phyloP scores from a whole-genome alignment of 2,113 vertebrate species.

The Crotalus helleri region DNA sequence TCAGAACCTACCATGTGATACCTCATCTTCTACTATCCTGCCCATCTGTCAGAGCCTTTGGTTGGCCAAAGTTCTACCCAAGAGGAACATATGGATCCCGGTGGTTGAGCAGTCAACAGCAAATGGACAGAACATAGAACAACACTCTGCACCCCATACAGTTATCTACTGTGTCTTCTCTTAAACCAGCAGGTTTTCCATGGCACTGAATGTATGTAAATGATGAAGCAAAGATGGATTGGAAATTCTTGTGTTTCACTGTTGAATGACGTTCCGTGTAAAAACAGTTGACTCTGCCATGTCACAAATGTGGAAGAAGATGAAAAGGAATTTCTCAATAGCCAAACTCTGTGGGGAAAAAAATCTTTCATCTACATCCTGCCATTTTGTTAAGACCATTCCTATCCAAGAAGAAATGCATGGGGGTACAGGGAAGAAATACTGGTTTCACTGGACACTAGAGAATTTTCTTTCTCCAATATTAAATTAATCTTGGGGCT shows the following conservation, averaged over 20 bases:
- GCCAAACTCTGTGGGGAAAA: background rate
- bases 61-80: slow-evolving; percentile 45
- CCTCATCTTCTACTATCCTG: slow-evolving; percentile 38
- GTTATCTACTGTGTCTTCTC: background rate
- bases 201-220: background rate
- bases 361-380: background rate
- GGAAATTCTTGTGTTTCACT: background rate
- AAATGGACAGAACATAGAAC: background rate
- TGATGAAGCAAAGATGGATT: background rate
- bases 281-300: background rate
- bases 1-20: slow-evolving; percentile 9
- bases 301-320: background rate
- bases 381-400: background rate
- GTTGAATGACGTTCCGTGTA: background rate
- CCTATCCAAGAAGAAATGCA: background rate
- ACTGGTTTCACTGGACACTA: too few species aligned
- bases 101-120: slow-evolving; percentile 9
- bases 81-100: slow-evolving; percentile 23
- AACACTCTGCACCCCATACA: background rate
- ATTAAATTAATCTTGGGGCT: background rate
- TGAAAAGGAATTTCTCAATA: background rate
- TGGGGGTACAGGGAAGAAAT: background rate
- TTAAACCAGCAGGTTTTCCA: background rate
- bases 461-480: background rate
- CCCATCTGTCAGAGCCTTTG: slow-evolving; percentile 62